These are phyloP conservation scores for Lasioglossum baleicum DNA, from an alignment of 1,140 invertebrate genomes.

Conservation along the genomic window DNA sequence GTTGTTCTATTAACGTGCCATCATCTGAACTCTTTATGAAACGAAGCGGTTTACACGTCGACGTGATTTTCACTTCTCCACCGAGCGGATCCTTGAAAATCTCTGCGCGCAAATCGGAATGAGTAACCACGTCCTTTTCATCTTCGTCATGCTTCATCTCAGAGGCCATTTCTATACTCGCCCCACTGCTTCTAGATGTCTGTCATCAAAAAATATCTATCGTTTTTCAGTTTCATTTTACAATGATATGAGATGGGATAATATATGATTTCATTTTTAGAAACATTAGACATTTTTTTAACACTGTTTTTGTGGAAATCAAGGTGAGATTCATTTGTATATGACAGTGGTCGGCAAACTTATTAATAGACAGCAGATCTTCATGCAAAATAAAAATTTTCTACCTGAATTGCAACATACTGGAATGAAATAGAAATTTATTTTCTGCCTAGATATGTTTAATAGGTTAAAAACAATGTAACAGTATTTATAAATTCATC, in stretches of 20 bases:
- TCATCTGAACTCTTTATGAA: constrained; percentile 18
- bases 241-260: neutral
- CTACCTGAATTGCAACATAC: no score
- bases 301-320: no score
- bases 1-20: constrained; percentile 48
- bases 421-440: no score
- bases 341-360: no score
- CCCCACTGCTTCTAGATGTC: constrained; percentile 34
- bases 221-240: constrained; percentile 26
- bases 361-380: no score
- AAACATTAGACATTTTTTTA: no score
- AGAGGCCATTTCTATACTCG: constrained; percentile 38
- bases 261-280: no score
- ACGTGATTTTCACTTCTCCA: constrained; percentile 62
- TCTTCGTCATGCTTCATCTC: constrained; percentile 32
- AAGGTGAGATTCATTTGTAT: neutral
- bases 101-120: constrained; percentile 60
- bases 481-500: no score
- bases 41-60: constrained; percentile 3
- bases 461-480: no score
- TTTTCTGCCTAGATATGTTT: no score
- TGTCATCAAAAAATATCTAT: constrained; percentile 46
- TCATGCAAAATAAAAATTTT: no score
- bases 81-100: constrained; percentile 58
- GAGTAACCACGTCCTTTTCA: constrained; percentile 37